Evolutionary conservation across 2,113 vertebrate species (phyloP).

Genomic region (Corythoichthys haematopterus): DNA sequence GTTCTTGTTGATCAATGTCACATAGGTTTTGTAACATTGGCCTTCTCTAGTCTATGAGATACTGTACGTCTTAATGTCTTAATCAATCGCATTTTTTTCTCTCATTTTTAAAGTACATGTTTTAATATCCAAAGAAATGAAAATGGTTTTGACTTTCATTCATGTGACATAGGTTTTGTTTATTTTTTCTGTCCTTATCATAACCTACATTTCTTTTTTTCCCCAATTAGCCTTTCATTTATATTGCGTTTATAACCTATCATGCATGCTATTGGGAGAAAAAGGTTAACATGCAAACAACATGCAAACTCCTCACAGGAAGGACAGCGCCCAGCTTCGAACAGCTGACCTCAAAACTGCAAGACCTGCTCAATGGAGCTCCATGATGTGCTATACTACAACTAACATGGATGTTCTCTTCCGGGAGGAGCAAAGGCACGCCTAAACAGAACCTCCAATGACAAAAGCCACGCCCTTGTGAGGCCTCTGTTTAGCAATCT

Average conservation of each 20-base stretch:
- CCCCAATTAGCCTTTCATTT: neutral
- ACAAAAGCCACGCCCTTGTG: neutral
- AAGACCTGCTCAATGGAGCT: neutral
- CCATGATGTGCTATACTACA: neutral
- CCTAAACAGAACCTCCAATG: neutral
- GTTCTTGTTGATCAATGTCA: neutral
- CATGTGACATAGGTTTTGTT: neutral
- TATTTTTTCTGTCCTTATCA: neutral
- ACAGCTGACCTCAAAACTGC: neutral
- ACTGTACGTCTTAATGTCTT: too few species aligned
- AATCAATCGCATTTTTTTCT: too few species aligned
- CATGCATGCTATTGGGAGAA: neutral
- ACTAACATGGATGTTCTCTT: neutral
- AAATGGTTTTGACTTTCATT: neutral
- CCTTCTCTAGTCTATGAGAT: too few species aligned
- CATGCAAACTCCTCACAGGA: neutral
- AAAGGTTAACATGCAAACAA: neutral
- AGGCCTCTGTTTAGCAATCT: conserved; percentile 10
- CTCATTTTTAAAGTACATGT: too few species aligned
- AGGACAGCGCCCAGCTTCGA: neutral
- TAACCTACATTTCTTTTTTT: neutral
- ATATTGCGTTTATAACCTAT: neutral
- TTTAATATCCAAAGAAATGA: neutral
- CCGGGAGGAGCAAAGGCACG: too few species aligned
- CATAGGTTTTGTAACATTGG: neutral